Percentiles rank a stretch among this genome's conserved stretches.
Evolutionary conservation across 2,113 vertebrate species (phyloP).

Genomic region (Glaucidium brasilianum): DNA sequence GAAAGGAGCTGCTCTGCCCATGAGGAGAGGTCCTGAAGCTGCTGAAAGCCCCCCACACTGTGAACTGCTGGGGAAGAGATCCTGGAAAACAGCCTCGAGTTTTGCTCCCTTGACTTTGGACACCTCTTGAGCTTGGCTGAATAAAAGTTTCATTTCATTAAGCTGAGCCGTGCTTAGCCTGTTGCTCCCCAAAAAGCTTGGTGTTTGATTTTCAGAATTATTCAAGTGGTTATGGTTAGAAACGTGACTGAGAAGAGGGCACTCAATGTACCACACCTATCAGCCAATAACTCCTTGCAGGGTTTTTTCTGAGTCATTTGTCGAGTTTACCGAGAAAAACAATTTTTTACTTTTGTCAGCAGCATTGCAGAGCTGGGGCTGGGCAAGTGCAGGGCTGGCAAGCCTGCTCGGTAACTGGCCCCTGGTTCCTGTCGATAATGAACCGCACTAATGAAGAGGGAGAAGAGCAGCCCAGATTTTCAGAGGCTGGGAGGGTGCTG

Average conservation of each 20-base stretch:
- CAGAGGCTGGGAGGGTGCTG: neutral
- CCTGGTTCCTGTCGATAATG: neutral
- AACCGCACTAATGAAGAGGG: neutral
- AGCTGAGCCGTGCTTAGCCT: neutral
- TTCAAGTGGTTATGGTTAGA: conserved; percentile 59
- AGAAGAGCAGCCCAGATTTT: neutral
- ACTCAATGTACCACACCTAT: neutral
- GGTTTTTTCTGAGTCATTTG: conserved; percentile 69
- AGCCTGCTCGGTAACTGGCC: neutral
- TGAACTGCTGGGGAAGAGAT: rapidly evolving
- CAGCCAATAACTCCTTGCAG: neutral
- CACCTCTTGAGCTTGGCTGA: neutral
- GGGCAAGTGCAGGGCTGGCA: neutral
- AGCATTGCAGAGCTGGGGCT: neutral
- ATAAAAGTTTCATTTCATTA: rapidly evolving
- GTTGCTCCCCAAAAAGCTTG: neutral
- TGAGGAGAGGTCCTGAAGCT: neutral
- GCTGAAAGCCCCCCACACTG: rapidly evolving
- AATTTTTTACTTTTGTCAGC: conserved; percentile 68
- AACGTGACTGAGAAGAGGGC: conserved; percentile 70
- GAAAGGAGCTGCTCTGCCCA: neutral
- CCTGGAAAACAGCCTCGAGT: neutral
- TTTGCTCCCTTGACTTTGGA: neutral
- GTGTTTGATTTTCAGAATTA: conserved; percentile 56
- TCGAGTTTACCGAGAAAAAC: conserved; percentile 70